These are phyloP conservation scores for Urocynchramus pylzowi DNA, from an alignment of 2,113 vertebrate species.

Conservation along the genomic window DNA sequence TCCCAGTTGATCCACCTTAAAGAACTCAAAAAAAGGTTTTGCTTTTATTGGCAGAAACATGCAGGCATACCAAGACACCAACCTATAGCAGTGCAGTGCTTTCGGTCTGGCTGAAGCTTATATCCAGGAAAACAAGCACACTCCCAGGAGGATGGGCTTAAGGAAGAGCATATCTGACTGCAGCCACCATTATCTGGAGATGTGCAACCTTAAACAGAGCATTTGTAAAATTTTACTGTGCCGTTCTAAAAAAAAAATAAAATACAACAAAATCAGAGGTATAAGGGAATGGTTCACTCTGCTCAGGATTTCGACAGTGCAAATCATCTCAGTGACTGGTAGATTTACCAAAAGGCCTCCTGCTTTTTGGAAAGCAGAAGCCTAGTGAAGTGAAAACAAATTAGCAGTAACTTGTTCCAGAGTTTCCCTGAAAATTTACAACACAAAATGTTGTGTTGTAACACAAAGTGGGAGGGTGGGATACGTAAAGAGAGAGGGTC, in stretches of 20 bases:
- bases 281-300: neutral
- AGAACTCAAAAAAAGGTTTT: neutral
- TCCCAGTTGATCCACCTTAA: neutral
- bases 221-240: conserved; percentile 2
- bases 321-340: neutral
- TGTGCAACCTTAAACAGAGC: conserved; percentile 80
- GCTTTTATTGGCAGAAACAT: neutral
- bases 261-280: neutral
- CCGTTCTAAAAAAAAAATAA: neutral
- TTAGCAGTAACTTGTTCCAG: neutral
- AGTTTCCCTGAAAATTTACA: neutral
- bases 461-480: neutral
- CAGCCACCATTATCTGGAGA: conserved; percentile 88
- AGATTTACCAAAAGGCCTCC: neutral
- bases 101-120: conserved; percentile 79
- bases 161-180: conserved; percentile 83
- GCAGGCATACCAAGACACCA: conserved; percentile 32
- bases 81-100: conserved; percentile 82
- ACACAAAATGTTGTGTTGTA: neutral
- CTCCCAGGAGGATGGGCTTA: conserved; percentile 77
- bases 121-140: conserved; percentile 88
- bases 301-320: neutral
- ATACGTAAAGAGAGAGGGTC: neutral
- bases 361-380: neutral
- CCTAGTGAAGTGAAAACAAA: neutral